phyloP scores from a whole-genome alignment of 2,113 vertebrate species.

The Alethe diademata region DNA sequence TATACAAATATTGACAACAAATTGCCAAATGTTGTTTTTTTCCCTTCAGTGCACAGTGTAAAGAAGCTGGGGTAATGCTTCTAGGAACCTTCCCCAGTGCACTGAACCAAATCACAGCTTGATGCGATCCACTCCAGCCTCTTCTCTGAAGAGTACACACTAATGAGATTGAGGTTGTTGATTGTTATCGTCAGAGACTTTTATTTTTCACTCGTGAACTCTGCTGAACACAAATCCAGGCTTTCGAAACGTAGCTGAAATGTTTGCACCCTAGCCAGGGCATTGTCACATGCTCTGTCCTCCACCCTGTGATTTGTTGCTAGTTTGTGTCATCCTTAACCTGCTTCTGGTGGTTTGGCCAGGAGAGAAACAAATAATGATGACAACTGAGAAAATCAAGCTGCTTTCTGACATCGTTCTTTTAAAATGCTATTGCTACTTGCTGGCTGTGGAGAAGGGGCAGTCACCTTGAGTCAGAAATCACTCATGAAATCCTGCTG shows the following conservation, averaged over 20 bases:
- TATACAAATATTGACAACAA: constrained; percentile 75
- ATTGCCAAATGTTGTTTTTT: constrained; percentile 69
- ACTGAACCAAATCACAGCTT: constrained; percentile 37
- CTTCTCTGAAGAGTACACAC: constrained; percentile 37
- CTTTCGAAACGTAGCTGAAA: constrained; percentile 4
- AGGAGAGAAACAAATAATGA: constrained; percentile 25
- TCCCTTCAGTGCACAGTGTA: background rate
- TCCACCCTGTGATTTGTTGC: constrained; percentile 25
- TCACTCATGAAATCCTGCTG: background rate
- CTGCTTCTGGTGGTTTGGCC: constrained; percentile 21
- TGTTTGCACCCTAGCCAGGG: constrained; percentile 16
- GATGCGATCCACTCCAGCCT: constrained; percentile 24
- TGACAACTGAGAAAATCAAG: constrained; percentile 49
- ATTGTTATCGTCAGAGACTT: background rate
- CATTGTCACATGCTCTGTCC: constrained; percentile 10
- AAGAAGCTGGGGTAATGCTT: constrained; percentile 55
- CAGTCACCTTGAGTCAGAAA: background rate
- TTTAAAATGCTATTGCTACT: background rate
- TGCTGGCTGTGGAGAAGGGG: background rate
- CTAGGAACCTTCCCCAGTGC: constrained; percentile 51
- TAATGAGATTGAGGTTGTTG: constrained; percentile 21
- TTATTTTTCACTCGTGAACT: constrained; percentile 33
- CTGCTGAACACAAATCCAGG: constrained; percentile 25
- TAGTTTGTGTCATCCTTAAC: background rate
- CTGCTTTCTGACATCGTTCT: background rate